Evolutionary conservation across 2,113 vertebrate species (phyloP).

Genomic region (Tapirus terrestris): DNA sequence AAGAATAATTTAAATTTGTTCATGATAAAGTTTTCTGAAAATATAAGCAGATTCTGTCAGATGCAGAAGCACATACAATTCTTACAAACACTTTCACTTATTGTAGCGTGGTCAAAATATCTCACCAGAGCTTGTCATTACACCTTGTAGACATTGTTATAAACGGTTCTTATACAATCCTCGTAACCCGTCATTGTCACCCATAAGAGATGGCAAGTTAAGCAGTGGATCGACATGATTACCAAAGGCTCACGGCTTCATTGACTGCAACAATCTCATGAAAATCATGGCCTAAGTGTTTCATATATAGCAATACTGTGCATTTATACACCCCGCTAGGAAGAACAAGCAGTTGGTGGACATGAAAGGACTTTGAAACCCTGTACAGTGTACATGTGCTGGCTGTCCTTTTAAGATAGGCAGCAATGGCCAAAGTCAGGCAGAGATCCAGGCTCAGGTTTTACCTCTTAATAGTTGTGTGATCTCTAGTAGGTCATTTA

Average conservation of each 20-base stretch:
- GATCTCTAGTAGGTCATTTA: neutral
- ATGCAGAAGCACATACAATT: neutral
- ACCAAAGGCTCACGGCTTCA: neutral
- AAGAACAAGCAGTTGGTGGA: neutral
- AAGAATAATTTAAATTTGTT: slow-evolving; percentile 5
- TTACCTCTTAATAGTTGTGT: neutral
- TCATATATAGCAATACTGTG: neutral
- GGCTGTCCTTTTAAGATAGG: neutral
- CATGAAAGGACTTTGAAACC: neutral
- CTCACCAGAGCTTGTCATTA: neutral
- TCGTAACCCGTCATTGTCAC: neutral
- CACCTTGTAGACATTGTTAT: neutral
- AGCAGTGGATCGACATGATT: neutral
- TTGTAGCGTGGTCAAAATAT: neutral
- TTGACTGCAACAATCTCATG: neutral
- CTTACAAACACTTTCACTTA: neutral
- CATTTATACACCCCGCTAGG: neutral
- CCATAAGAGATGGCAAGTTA: neutral
- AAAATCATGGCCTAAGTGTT: neutral
- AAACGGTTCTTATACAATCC: neutral
- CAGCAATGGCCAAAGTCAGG: neutral
- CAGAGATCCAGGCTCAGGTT: neutral
- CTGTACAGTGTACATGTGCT: neutral
- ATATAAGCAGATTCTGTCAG: neutral
- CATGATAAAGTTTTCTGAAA: slow-evolving; percentile 7